These are phyloP conservation scores for Oscheius sp. DNA, from an alignment of 2,888 invertebrate genomes.

Conservation along the genomic window DNA sequence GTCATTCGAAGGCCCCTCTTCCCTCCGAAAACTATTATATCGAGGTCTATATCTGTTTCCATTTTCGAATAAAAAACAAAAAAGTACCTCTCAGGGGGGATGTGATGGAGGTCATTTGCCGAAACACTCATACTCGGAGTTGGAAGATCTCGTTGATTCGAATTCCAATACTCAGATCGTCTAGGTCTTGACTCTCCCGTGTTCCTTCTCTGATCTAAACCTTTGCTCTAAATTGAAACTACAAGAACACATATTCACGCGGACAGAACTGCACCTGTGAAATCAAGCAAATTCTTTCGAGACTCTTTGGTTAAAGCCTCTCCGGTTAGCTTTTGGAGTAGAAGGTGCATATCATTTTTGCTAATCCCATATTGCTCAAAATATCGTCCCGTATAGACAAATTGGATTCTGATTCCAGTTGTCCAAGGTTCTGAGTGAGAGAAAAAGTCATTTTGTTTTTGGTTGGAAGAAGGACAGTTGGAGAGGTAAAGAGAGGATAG, in stretches of 20 bases:
- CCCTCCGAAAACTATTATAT: conserved; percentile 27
- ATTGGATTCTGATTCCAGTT: not conserved
- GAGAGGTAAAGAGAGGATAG: not conserved
- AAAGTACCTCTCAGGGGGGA: conserved; percentile 1
- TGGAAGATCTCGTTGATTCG: not conserved
- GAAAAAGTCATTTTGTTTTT: too few species aligned
- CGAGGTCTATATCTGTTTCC: conserved; percentile 19
- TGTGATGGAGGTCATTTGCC: conserved; percentile 2
- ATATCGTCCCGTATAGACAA: conserved; percentile 2
- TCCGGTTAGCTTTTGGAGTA: too few species aligned
- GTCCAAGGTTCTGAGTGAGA: too few species aligned
- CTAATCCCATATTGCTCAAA: too few species aligned
- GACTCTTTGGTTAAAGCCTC: too few species aligned
- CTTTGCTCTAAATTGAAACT: not conserved
- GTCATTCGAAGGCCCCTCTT: not conserved
- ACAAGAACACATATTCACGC: not conserved
- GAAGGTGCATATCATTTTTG: too few species aligned
- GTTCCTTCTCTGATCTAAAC: conserved; percentile 1
- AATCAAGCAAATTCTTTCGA: not conserved
- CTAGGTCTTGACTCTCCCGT: not conserved
- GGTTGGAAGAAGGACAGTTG: not conserved
- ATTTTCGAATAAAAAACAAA: not conserved
- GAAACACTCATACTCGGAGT: conserved; percentile 9
- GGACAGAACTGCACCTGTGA: not conserved
- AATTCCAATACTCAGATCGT: conserved; percentile 8